A percentile compares a stretch with the other conserved stretches of the same genome.
phyloP scores from a whole-genome alignment of 2,113 vertebrate species.

The Thomomys bottae region DNA sequence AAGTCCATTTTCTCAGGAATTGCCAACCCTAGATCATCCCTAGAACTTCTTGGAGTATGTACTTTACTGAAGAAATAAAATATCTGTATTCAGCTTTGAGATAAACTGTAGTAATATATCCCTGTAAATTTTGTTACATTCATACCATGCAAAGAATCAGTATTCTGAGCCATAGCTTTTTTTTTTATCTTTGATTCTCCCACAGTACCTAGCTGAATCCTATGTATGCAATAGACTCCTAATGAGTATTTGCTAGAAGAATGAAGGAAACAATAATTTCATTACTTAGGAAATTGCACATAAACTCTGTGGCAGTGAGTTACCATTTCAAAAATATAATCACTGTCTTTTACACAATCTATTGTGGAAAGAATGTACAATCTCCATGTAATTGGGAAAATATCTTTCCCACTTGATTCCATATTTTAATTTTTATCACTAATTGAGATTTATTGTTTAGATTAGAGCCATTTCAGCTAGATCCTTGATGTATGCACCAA shows the following conservation, averaged over 20 bases:
- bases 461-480: slow-evolving; percentile 57
- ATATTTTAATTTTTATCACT: slow-evolving; percentile 65
- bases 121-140: background rate
- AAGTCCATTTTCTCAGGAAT: background rate
- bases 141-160: background rate
- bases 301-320: slow-evolving; percentile 3
- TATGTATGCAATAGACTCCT: background rate
- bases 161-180: background rate
- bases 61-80: background rate
- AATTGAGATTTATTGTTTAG: slow-evolving; percentile 43
- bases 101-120: slow-evolving; percentile 4
- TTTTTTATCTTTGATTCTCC: slow-evolving; percentile 1
- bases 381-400: slow-evolving; percentile 54
- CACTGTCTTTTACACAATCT: slow-evolving; percentile 49
- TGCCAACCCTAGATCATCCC: background rate
- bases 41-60: background rate
- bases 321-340: slow-evolving; percentile 54
- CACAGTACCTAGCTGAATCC: background rate
- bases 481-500: slow-evolving; percentile 49
- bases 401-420: slow-evolving; percentile 64
- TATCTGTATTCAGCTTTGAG: background rate
- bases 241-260: slow-evolving; percentile 63
- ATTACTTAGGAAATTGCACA: slow-evolving; percentile 47
- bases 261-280: slow-evolving; percentile 55
- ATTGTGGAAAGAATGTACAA: slow-evolving; percentile 57